These are phyloP conservation scores for Pseudanteris insignis DNA, from an alignment of 2,888 invertebrate genomes.

Conservation along the genomic window DNA sequence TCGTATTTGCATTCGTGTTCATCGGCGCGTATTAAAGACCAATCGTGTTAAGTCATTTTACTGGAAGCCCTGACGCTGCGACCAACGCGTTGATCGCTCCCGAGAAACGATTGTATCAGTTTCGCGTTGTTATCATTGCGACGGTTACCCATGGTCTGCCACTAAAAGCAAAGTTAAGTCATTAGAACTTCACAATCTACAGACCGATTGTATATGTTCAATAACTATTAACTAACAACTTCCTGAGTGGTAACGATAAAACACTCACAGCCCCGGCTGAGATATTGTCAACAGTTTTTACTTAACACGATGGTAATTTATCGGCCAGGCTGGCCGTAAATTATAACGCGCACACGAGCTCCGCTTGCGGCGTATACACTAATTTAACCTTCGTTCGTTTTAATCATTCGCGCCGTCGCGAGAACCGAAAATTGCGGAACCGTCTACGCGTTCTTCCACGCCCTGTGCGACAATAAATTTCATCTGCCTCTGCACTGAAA, in stretches of 20 bases:
- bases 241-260: slow-evolving; percentile 15
- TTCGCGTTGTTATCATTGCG: slow-evolving; percentile 23
- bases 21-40: slow-evolving; percentile 4
- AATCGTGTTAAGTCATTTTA: too few species aligned
- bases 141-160: slow-evolving; percentile 15
- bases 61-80: background rate
- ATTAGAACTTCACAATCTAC: slow-evolving; percentile 36
- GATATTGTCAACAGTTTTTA: slow-evolving; percentile 35
- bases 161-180: slow-evolving; percentile 33
- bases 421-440: slow-evolving; percentile 1
- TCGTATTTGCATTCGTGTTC: too few species aligned
- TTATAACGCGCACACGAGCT: slow-evolving; percentile 18
- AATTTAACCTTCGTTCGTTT: slow-evolving; percentile 20
- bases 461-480: too few species aligned
- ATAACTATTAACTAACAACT: slow-evolving; percentile 34
- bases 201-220: slow-evolving; percentile 32
- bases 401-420: slow-evolving; percentile 16
- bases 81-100: slow-evolving; percentile 15
- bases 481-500: too few species aligned
- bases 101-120: slow-evolving; percentile 17
- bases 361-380: slow-evolving; percentile 15
- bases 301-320: slow-evolving; percentile 23
- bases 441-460: background rate
- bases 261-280: slow-evolving; percentile 7
- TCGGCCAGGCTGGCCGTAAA: slow-evolving; percentile 11